These are phyloP conservation scores for Siderastrea siderea DNA, from an alignment of 92 coral and sea anemone species.

Conservation along the genomic window DNA sequence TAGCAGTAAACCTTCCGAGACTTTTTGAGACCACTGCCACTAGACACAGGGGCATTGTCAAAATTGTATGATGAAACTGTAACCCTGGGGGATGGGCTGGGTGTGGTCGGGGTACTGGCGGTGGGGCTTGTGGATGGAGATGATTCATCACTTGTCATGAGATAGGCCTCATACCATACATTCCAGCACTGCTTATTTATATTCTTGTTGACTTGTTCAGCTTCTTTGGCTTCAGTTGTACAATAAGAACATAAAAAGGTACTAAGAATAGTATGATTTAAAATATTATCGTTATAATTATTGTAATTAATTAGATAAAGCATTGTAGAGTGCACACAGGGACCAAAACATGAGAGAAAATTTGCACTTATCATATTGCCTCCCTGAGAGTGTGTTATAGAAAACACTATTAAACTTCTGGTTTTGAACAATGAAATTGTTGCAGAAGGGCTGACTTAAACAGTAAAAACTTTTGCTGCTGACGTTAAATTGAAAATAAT, in stretches of 20 bases:
- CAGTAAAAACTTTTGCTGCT: no score
- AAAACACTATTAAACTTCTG: background rate
- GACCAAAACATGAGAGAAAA: no score
- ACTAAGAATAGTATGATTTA: no score
- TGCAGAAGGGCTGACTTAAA: no score
- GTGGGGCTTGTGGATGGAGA: background rate
- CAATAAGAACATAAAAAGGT: background rate
- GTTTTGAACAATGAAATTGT: no score
- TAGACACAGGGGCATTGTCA: conserved; percentile 6
- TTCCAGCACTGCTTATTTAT: conserved; percentile 82
- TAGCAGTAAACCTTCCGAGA: conserved; percentile 88
- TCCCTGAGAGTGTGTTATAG: background rate
- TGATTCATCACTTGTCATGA: conserved; percentile 40
- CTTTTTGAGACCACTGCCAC: conserved; percentile 47
- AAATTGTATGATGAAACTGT: background rate
- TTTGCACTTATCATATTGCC: background rate
- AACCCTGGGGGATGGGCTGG: background rate
- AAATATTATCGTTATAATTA: no score
- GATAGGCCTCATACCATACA: conserved; percentile 91
- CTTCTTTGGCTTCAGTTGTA: conserved; percentile 65
- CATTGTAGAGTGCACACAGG: no score
- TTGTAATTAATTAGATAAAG: no score
- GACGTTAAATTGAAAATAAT: no score
- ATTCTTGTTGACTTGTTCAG: conserved; percentile 76
- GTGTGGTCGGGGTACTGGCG: background rate